A percentile compares a stretch with the other conserved stretches of the same genome.
Evolutionary conservation across 2,113 vertebrate genomes (phyloP).

Genomic region (Neolamprologus variostigma): DNA sequence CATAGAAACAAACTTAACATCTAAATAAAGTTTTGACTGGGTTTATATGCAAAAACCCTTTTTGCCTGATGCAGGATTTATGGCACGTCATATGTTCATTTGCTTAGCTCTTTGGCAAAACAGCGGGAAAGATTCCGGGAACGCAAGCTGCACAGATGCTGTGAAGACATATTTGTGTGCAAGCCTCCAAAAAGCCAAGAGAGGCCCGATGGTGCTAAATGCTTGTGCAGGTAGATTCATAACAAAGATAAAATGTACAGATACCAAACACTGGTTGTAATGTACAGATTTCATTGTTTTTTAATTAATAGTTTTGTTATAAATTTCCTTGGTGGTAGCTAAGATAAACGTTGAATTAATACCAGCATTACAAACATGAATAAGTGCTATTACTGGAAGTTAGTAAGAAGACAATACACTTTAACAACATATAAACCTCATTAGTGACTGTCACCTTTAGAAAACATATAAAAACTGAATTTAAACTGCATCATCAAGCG

Average conservation of each 20-base stretch:
- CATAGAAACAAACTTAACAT: neutral
- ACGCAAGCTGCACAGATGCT: neutral
- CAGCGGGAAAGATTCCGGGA: neutral
- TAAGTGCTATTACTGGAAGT: neutral
- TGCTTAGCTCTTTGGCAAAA: neutral
- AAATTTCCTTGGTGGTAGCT: neutral
- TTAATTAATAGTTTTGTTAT: neutral
- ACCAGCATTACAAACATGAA: neutral
- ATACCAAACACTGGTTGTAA: neutral
- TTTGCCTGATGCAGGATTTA: neutral
- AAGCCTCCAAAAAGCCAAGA: neutral
- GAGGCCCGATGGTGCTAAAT: neutral
- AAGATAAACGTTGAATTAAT: neutral
- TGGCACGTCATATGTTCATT: neutral
- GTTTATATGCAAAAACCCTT: fast-evolving
- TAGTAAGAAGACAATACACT: neutral
- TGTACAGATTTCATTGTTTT: neutral
- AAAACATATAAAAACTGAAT: neutral
- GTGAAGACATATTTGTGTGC: neutral
- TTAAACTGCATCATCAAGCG: neutral
- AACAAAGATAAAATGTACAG: neutral
- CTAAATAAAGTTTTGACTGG: neutral
- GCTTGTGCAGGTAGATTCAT: neutral
- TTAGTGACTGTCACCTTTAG: neutral
- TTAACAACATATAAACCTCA: neutral